Conservation (phyloP, 2,113 vertebrate genomes). For the Atrichornis clamosus region DNA sequence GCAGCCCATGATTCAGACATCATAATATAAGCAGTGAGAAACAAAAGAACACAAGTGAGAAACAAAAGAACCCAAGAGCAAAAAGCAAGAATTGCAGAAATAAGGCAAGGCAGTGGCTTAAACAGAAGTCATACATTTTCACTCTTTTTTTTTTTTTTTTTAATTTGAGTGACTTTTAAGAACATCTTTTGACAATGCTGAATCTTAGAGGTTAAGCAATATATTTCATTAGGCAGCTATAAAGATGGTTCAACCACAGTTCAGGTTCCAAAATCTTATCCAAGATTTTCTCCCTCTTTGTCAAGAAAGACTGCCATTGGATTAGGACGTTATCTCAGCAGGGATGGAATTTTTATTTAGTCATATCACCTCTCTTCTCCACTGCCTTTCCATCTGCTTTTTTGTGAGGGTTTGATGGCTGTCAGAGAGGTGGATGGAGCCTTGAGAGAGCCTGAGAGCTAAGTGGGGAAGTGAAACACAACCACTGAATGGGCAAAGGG, state of each 20-base stretch:
- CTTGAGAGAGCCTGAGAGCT: background rate
- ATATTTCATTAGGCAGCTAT: background rate
- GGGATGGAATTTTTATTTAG: background rate
- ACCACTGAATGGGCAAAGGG: background rate
- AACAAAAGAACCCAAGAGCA: background rate
- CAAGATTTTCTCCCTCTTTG: background rate
- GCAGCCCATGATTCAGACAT: background rate
- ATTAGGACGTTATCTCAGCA: background rate
- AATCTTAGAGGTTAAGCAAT: background rate
- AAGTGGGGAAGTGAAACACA: background rate
- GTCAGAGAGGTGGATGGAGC: background rate
- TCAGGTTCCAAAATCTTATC: background rate
- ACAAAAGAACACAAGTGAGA: background rate
- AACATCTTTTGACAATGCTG: background rate
- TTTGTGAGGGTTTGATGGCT: background rate
- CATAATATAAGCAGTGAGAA: background rate
- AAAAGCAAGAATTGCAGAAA: background rate
- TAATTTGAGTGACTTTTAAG: background rate
- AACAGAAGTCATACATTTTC: background rate
- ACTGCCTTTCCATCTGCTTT: background rate
- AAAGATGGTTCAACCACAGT: background rate
- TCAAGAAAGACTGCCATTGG: background rate
- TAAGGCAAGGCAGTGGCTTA: background rate
- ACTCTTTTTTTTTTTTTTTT: background rate
- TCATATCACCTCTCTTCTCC: background rate